Base-by-base conservation (phyloP, 2,888 invertebrate genomes). In the Drosophila testacea region DNA sequence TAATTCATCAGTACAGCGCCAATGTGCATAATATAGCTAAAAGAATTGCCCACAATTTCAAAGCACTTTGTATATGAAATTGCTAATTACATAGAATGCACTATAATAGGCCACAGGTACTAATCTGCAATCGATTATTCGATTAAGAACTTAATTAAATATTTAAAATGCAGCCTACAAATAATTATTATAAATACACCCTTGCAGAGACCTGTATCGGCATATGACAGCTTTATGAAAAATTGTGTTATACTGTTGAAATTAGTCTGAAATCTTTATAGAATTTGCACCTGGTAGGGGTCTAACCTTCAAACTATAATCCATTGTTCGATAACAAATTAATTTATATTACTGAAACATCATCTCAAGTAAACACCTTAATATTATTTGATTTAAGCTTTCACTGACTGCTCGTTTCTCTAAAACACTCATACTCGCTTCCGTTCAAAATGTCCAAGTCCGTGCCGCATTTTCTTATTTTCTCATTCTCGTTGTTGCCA, bases 401-500 rank as follows among this genome's bases (percentile, higher is more conserved):
- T 34, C 16, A 11, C 34, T 22, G 9, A 6, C 47, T 28, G 44
- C 16, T 16, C 16, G 16, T 16, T 16, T 28, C 27, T 22, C 11
- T 6, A n/a, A 10, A 28, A 11, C 22, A 11, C 46, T 30, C 46
- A 7, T 4, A 30, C 10, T 11, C 39, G 30, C 30, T 34, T 42
- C 22, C 42, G 36, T 28, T 56, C n/a, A 10, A 34, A n/a, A 36
- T 27, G n/a, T 22, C 32, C 34, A 32, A 16, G 52, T 5, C 52
- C 30, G 34, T 41, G 27, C 16, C 9, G 22, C 27, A 27, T 38
- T 30, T 57, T 27, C 32, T 36, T 30, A 22, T 7, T 56, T 34
- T 39, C 22, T 39, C 6, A 30, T 28, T 44, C 38, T 56, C 39
- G 54, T 55, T 62, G n/a, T 56, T 42, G 38, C 48, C 38, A 39